phyloP scores from a whole-genome alignment of 2,113 vertebrate genomes.

The Cyprinodon tularosa region DNA sequence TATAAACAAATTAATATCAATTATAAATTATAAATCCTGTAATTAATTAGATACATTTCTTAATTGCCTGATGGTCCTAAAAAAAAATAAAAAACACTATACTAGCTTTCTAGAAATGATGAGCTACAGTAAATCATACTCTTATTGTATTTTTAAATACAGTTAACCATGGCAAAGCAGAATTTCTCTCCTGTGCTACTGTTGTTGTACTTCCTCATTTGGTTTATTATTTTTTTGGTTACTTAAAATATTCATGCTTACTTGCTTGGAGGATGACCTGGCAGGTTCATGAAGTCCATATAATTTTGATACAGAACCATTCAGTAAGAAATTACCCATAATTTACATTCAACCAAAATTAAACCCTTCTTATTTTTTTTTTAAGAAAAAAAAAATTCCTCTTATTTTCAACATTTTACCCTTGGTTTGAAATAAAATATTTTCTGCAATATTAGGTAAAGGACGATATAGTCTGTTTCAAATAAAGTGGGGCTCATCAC shows the following conservation, averaged over 20 bases:
- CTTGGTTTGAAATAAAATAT: slow-evolving; percentile 3
- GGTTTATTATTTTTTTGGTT: background rate
- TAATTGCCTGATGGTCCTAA: too few relatives aligned
- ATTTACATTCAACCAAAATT: background rate
- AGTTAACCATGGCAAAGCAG: background rate
- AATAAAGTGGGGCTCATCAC: background rate
- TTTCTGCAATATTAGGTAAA: background rate
- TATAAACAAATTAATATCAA: too few relatives aligned
- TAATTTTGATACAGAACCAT: background rate
- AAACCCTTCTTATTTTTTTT: too few relatives aligned
- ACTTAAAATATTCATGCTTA: background rate
- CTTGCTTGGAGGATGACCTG: background rate
- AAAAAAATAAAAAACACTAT: background rate
- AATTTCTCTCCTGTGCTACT: slow-evolving; percentile 35
- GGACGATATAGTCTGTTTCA: background rate
- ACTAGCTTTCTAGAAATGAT: background rate
- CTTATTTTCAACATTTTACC: background rate
- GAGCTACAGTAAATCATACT: background rate
- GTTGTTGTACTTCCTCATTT: slow-evolving; percentile 44
- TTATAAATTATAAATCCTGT: too few relatives aligned
- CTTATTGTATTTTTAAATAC: too few relatives aligned
- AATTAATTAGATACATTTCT: too few relatives aligned
- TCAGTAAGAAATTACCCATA: background rate
- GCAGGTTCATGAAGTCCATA: background rate
- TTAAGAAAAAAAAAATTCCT: too few relatives aligned